phyloP scores from a whole-genome alignment of 2,113 vertebrate genomes.

The Antennarius striatus region DNA sequence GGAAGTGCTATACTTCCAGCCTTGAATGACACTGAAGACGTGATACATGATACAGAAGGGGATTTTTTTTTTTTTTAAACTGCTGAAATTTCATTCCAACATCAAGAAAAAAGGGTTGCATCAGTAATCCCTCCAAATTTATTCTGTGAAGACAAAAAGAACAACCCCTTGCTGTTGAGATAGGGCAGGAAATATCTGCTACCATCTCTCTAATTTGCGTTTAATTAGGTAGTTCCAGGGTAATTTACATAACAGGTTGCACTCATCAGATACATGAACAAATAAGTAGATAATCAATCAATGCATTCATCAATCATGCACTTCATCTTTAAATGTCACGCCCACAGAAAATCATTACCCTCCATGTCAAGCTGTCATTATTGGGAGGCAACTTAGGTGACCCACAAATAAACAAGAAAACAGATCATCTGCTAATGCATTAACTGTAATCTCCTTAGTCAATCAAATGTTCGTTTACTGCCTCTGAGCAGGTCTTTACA shows the following conservation, averaged over 20 bases:
- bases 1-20: conserved; percentile 71
- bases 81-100: conserved; percentile 65
- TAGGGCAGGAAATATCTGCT: conserved; percentile 44
- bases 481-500: conserved; percentile 52
- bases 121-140: conserved; percentile 54
- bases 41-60: conserved; percentile 63
- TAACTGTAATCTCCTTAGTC: conserved; percentile 57
- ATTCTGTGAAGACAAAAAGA: conserved; percentile 59
- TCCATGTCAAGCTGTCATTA: conserved; percentile 29
- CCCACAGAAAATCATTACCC: conserved; percentile 54
- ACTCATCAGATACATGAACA: conserved; percentile 62
- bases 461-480: conserved; percentile 61
- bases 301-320: conserved; percentile 63
- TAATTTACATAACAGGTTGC: conserved; percentile 70
- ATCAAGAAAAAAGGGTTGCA: conserved; percentile 61
- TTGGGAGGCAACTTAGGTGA: conserved; percentile 13
- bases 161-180: conserved; percentile 34
- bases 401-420: conserved; percentile 52
- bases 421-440: conserved; percentile 53
- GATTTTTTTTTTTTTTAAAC: conserved; percentile 27
- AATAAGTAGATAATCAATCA: conserved; percentile 75
- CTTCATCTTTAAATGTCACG: conserved; percentile 71
- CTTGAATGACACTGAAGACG: conserved; percentile 59
- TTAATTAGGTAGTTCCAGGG: conserved; percentile 62
- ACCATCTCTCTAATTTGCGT: conserved; percentile 67